Base-by-base conservation (phyloP, 1,140 invertebrate genomes). In the Oscheius sp. region DNA sequence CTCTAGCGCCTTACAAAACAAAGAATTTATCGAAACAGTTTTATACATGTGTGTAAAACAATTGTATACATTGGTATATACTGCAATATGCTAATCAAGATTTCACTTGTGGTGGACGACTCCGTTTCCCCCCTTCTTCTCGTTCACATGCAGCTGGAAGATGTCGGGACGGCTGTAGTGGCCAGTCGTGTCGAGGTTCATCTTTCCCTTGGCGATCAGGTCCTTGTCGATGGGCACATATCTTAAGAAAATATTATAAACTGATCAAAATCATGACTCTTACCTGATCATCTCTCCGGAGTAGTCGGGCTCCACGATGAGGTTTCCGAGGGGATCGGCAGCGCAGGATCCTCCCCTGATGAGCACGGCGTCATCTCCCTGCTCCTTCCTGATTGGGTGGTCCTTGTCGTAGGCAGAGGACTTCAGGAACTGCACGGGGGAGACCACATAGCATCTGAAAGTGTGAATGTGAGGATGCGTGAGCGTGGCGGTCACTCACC, bases 261-360 rank as follows among this genome's bases (percentile, higher is more conserved):
- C n/a, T 7, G 38, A 42, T 42, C 7, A 42, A n/a, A 7, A 7
- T 10, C 38, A n/a, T 10, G 7, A 42, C n/a, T n/a, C n/a, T n/a
- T 42, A n/a, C 38, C 38, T 42, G 38, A 67, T 67, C 0, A 34
- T 67, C 18, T 82, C 79, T 63, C 61, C 31, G 2, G 76, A 65
- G 62, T 83, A 83, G 35, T 79, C 64, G 3, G 79, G 79, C 42
- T 80, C 68, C 15, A 81, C 42, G 4, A 81, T 63, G 18, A 81
- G 67, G 1, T 78, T 71, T n/a, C 79, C 79, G n/a, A 81, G 49
- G 20, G 79, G 79, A 23, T 68, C 63, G 15, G 80, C 66, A 2
- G 68, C 81, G 36, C 81, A 84, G 23, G 76, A 79, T 32, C 79
- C 79, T 23, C 79, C 79, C 34, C 81, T 70, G 15, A 81, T 83